Conservation (phyloP, 2,888 invertebrate species). For the Apotomis turbidana region DNA sequence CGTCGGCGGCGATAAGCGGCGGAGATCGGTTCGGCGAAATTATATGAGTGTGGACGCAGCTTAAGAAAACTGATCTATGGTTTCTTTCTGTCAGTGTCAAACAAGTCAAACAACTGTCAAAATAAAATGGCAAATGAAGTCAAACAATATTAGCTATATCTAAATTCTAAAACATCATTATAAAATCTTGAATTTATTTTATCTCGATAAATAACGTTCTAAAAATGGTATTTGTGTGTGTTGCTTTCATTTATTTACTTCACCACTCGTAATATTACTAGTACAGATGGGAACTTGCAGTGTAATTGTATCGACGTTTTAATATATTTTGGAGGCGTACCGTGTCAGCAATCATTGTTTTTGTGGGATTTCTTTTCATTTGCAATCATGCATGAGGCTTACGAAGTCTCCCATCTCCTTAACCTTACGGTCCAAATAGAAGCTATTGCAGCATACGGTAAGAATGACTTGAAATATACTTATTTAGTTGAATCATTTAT, state of each 20-base stretch:
- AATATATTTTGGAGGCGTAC: conserved; percentile 31
- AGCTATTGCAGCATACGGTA: conserved; percentile 96
- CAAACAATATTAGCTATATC: not conserved
- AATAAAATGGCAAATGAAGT: conserved; percentile 1
- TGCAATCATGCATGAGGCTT: conserved; percentile 91
- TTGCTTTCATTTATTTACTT: not conserved
- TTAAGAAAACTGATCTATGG: too few relatives aligned
- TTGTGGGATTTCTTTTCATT: conserved; percentile 31
- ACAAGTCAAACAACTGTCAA: not conserved
- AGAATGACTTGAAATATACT: conserved; percentile 50
- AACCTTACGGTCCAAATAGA: conserved; percentile 95
- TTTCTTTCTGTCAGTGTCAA: not conserved
- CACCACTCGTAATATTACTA: not conserved
- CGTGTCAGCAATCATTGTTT: not conserved
- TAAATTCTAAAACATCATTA: not conserved
- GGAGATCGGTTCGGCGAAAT: too few relatives aligned
- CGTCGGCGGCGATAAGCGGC: too few relatives aligned
- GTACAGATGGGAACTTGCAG: not conserved
- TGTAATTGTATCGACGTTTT: not conserved
- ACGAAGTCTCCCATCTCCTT: conserved; percentile 90
- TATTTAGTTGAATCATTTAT: conserved; percentile 40
- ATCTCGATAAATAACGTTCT: too few relatives aligned
- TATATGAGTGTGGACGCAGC: not conserved
- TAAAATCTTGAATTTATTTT: not conserved
- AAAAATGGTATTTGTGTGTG: not conserved